Evolutionary conservation across 2,797 vertebrate genomes (phyloP).

Genomic region (Acanthis flammea): DNA sequence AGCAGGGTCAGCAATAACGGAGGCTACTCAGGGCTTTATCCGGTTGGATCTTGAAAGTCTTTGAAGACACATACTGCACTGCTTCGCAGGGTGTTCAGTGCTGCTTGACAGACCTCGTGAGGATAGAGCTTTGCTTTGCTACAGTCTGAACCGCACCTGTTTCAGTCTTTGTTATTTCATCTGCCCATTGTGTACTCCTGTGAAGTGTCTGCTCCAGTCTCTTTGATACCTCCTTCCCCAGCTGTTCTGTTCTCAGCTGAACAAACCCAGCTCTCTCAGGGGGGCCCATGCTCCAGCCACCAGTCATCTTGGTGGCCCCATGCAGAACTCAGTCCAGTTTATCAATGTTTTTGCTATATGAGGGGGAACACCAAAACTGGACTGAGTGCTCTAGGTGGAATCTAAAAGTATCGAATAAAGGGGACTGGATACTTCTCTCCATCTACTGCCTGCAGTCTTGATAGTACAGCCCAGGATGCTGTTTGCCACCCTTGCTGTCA

Average conservation of each 20-base stretch:
- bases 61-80: rapidly evolving
- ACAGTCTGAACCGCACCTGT: background rate
- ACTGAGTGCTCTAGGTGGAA: background rate
- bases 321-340: background rate
- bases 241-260: background rate
- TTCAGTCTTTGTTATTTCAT: background rate
- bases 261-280: background rate
- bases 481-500: background rate
- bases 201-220: background rate
- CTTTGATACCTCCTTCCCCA: background rate
- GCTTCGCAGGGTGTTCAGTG: rapidly evolving
- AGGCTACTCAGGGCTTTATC: background rate
- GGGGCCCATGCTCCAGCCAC: background rate
- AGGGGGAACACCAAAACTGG: background rate
- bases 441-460: background rate
- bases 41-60: rapidly evolving
- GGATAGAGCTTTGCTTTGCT: background rate
- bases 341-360: background rate
- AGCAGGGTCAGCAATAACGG: background rate
- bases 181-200: rapidly evolving
- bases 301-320: rapidly evolving
- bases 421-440: rapidly evolving
- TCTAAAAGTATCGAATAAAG: background rate
- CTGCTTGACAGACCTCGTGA: rapidly evolving
- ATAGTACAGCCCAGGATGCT: background rate